Conservation (phyloP, 2,113 vertebrate species). For the Istiophorus platypterus region DNA sequence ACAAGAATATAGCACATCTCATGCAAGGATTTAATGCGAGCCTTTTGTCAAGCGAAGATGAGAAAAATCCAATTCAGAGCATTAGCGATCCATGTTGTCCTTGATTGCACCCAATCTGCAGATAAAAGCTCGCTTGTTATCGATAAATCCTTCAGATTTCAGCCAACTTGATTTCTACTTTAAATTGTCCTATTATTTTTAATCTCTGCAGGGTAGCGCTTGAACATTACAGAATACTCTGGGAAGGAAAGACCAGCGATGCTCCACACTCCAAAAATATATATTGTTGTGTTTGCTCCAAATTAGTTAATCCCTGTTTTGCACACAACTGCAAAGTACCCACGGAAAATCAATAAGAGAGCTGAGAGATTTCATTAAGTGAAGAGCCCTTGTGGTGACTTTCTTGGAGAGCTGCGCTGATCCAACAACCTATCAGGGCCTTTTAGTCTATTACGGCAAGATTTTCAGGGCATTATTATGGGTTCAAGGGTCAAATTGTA, state of each 20-base stretch:
- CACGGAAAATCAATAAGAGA: slow-evolving; percentile 78
- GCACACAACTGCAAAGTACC: slow-evolving; percentile 74
- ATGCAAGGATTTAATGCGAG: slow-evolving; percentile 21
- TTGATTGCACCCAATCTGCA: slow-evolving; percentile 42
- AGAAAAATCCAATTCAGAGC: slow-evolving; percentile 46
- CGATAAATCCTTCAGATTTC: slow-evolving; percentile 49
- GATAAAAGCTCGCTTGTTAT: slow-evolving; percentile 44
- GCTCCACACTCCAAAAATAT: slow-evolving; percentile 10
- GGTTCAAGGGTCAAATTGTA: slow-evolving; percentile 75
- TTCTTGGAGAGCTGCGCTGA: slow-evolving; percentile 61
- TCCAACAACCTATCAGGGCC: slow-evolving; percentile 68
- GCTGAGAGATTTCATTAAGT: slow-evolving; percentile 79
- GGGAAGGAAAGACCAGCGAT: not conserved
- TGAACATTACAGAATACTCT: slow-evolving; percentile 19
- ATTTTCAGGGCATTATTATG: slow-evolving; percentile 77
- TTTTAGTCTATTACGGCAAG: slow-evolving; percentile 68
- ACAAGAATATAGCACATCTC: slow-evolving; percentile 27
- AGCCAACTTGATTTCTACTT: slow-evolving; percentile 44
- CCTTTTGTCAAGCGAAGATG: slow-evolving; percentile 22
- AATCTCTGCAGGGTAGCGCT: slow-evolving; percentile 24
- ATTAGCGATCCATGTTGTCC: slow-evolving; percentile 21
- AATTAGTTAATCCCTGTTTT: slow-evolving; percentile 73
- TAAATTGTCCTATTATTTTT: slow-evolving; percentile 33
- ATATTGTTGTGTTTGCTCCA: slow-evolving; percentile 60
- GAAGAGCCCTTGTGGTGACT: slow-evolving; percentile 74